Evolutionary conservation across 2,113 vertebrate genomes (phyloP).

Genomic region (Craseonycteris thonglongyai): DNA sequence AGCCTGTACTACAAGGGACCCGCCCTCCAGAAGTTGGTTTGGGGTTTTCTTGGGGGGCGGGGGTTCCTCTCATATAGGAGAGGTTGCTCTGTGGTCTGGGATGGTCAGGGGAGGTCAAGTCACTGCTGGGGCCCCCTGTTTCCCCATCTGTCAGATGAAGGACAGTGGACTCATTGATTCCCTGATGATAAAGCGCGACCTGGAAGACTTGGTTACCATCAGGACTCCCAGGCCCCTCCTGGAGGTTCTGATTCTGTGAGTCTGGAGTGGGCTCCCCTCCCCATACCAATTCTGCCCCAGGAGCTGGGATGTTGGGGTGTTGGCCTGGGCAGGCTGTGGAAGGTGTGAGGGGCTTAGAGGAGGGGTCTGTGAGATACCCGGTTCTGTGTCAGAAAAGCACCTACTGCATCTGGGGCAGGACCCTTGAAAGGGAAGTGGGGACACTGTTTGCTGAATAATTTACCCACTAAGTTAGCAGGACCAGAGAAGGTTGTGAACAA

Average conservation of each 20-base stretch:
- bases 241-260: not conserved
- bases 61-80: too few relatives aligned
- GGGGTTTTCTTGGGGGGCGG: too few relatives aligned
- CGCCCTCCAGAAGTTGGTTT: too few relatives aligned
- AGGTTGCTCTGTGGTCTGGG: not conserved
- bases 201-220: not conserved
- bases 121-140: not conserved
- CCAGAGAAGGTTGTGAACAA: not conserved
- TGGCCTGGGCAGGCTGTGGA: not conserved
- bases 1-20: too few relatives aligned
- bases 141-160: not conserved
- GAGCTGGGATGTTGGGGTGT: not conserved
- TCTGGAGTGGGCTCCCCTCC: not conserved
- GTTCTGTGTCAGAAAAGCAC: constrained; percentile 10
- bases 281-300: not conserved
- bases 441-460: constrained; percentile 24
- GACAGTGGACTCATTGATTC: not conserved
- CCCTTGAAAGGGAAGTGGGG: constrained; percentile 3
- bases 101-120: not conserved
- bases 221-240: not conserved
- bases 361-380: not conserved
- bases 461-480: not conserved
- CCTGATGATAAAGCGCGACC: not conserved
- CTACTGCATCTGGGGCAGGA: not conserved
- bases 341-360: not conserved